Percentiles rank a stretch among this genome's conserved stretches.
phyloP scores from a whole-genome alignment of 2,797 vertebrate species.

The Pristis pectinata region DNA sequence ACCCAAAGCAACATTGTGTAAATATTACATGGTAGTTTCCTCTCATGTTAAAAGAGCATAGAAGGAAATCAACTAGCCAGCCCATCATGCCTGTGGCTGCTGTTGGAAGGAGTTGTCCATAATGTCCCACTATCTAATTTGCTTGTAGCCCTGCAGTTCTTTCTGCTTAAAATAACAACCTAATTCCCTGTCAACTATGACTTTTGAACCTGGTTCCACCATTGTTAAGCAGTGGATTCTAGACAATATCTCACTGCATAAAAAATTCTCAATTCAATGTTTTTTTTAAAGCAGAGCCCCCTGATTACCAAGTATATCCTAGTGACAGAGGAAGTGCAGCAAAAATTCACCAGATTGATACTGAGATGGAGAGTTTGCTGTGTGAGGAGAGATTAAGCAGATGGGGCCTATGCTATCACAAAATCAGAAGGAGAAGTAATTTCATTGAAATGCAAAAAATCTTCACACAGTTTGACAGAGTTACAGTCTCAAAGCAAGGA shows the following conservation, averaged over 20 bases:
- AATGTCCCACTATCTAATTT: background rate
- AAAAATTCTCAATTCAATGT: background rate
- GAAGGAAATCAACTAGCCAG: too few relatives aligned
- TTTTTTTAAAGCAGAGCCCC: background rate
- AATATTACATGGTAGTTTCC: background rate
- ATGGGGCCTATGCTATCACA: too few relatives aligned
- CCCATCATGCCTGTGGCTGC: too few relatives aligned
- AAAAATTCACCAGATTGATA: too few relatives aligned
- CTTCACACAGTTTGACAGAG: too few relatives aligned
- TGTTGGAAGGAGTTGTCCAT: background rate
- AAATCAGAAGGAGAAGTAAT: too few relatives aligned
- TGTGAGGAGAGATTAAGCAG: too few relatives aligned
- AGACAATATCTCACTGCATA: background rate
- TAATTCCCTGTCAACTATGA: background rate
- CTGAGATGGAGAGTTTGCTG: too few relatives aligned
- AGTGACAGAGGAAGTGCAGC: too few relatives aligned
- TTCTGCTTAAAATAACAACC: background rate
- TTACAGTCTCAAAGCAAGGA: too few relatives aligned
- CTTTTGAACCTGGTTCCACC: background rate
- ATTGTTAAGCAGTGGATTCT: background rate
- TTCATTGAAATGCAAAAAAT: too few relatives aligned
- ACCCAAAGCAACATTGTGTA: background rate
- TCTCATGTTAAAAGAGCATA: background rate
- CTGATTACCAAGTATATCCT: background rate
- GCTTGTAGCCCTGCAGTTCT: background rate